phyloP scores from a whole-genome alignment of 2,797 vertebrate species.

The Phoxinus dragarum region DNA sequence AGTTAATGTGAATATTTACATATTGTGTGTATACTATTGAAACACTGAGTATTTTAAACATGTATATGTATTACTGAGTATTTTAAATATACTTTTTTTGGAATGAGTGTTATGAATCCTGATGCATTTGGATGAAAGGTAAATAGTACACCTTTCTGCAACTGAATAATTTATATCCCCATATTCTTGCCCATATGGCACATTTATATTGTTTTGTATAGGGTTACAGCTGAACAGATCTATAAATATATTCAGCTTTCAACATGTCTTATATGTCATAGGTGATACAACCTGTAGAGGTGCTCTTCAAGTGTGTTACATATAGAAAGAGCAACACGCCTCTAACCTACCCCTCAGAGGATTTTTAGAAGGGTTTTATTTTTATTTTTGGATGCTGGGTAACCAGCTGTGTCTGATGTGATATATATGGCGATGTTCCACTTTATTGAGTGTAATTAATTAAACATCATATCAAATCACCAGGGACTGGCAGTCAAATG shows the following conservation, averaged over 20 bases:
- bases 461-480: conserved; percentile 42
- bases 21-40: neutral
- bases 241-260: conserved; percentile 12
- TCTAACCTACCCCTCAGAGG: conserved; percentile 23
- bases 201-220: neutral
- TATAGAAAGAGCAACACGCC: conserved; percentile 12
- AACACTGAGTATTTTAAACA: neutral
- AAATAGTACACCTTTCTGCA: neutral
- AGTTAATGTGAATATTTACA: neutral
- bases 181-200: neutral
- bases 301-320: conserved; percentile 30
- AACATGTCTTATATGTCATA: neutral
- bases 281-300: conserved; percentile 18
- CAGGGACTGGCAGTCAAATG: conserved; percentile 14
- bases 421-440: conserved; percentile 1
- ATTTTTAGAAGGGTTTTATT: conserved; percentile 5
- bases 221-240: neutral
- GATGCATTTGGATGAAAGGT: neutral
- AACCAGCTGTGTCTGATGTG: conserved; percentile 6
- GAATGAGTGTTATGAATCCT: neutral
- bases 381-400: neutral
- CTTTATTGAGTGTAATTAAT: conserved; percentile 43
- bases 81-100: neutral
- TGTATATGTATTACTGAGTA: neutral
- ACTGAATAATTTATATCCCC: conserved; percentile 6